These are phyloP conservation scores for Linurgus olivaceus DNA, from an alignment of 2,797 vertebrate species.

Conservation along the genomic window DNA sequence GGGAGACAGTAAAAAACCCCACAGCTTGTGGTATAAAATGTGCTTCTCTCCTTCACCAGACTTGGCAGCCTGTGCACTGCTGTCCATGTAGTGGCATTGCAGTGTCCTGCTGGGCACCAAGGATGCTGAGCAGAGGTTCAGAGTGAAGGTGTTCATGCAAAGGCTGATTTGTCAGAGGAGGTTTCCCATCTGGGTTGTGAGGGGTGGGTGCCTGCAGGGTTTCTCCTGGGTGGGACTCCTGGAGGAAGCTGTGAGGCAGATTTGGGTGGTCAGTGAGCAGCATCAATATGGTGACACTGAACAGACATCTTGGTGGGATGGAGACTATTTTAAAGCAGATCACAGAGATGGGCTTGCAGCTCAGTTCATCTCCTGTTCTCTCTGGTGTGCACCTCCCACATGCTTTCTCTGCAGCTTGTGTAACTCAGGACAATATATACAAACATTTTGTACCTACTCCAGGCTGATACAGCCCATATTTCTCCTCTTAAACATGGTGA, in stretches of 20 bases:
- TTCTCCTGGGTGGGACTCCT: background rate
- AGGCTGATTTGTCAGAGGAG: background rate
- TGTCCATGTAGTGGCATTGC: fast-evolving
- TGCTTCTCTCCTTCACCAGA: background rate
- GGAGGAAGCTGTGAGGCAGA: background rate
- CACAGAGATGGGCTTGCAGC: background rate
- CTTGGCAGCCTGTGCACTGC: background rate
- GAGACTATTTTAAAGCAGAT: background rate
- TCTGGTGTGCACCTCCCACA: background rate
- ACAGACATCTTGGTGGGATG: background rate
- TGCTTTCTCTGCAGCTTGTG: background rate
- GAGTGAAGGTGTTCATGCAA: background rate
- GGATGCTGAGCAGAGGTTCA: background rate
- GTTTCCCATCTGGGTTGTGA: background rate
- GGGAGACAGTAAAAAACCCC: background rate
- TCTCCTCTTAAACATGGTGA: background rate
- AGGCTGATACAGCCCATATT: background rate
- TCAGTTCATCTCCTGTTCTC: background rate
- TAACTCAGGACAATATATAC: background rate
- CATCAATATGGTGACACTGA: background rate
- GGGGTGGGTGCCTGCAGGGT: background rate
- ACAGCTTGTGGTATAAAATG: background rate
- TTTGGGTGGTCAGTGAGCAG: background rate
- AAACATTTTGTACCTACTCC: background rate
- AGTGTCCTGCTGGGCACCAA: background rate